Conservation (phyloP, 1,140 invertebrate species). For the Maconellicoccus hirsutus region DNA sequence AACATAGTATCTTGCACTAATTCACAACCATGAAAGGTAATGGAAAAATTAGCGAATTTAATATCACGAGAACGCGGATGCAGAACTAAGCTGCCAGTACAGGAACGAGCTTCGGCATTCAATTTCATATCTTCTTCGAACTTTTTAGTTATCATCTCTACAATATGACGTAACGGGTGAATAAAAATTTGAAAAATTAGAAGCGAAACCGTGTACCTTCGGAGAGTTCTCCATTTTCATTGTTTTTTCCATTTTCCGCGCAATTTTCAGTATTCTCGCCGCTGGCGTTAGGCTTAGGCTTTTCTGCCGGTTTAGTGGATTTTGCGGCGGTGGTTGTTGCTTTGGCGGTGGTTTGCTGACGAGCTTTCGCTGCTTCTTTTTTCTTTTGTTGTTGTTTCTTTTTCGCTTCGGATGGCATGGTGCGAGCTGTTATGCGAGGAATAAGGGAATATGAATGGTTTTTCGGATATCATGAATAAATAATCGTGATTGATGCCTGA, state of each 20-base stretch:
- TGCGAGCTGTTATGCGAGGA: neutral
- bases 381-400: constrained; percentile 95
- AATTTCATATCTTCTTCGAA: constrained; percentile 79
- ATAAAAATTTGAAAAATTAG: too few relatives aligned
- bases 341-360: constrained; percentile 42
- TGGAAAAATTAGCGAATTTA: constrained; percentile 93
- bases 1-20: constrained; percentile 89
- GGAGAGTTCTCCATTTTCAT: constrained; percentile 32
- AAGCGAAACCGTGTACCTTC: too few relatives aligned
- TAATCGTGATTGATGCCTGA: neutral
- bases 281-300: constrained; percentile 27
- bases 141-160: constrained; percentile 74
- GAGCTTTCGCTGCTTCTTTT: constrained; percentile 81
- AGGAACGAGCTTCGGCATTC: constrained; percentile 84
- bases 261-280: constrained; percentile 28
- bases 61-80: constrained; percentile 91
- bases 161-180: too few relatives aligned
- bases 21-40: constrained; percentile 96
- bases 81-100: constrained; percentile 86
- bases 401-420: constrained; percentile 93
- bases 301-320: constrained; percentile 34
- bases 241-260: constrained; percentile 32
- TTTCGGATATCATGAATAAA: neutral
- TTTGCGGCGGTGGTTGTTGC: constrained; percentile 34
- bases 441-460: too few relatives aligned